Evolutionary conservation across 2,113 vertebrate genomes (phyloP), one percentile per base, ranked within the genome.

Genomic region (Prinia subflava): DNA sequence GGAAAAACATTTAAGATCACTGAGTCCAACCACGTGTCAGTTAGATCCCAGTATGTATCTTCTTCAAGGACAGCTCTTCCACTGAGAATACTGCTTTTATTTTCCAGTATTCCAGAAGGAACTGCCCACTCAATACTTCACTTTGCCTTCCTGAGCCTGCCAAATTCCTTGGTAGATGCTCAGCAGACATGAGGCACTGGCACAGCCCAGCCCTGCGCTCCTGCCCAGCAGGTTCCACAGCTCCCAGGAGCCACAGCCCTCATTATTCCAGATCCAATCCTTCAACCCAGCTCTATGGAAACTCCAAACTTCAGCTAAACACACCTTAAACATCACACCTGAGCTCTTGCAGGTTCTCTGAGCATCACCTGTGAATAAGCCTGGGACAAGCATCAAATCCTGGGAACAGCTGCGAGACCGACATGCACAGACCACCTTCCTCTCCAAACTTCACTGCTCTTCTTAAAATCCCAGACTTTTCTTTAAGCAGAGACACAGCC

Each of bases 361-460:
- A 75, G 35, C 21, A 27, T 0, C 1, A 7, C 25, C 18, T 0
- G 15, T 19, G 44, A 49, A 33, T 8, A 15, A 21, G 39, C 39
- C 42, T 31, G 11, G 57, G 35, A 46, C 33, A 24, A 56, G 46
- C 62, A 79, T 1, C n/a, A n/a, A 19, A 24, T 2, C 65, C 65
- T 4, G 10, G 41, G 16, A 69, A 21, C 23, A 53, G 24, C 63
- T 9, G 9, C 4, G 3, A 5, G 39, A 21, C 20, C 6, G 16
- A 33, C 2, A 5, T 2, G 10, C 8, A 7, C 12, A 55, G 31
- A 41, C 4, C 46, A 50, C 3, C 7, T 1, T 15, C 23, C 33
- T 4, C 20, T 11, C 2, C 9, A 37, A 37, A 35, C 11, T 6
- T 3, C 31, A 5, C 6, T 5, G 3, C 67, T 19, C 15, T 7